These are phyloP conservation scores for Colostygia pectinataria DNA, from an alignment of 2,888 invertebrate species.

Conservation along the genomic window DNA sequence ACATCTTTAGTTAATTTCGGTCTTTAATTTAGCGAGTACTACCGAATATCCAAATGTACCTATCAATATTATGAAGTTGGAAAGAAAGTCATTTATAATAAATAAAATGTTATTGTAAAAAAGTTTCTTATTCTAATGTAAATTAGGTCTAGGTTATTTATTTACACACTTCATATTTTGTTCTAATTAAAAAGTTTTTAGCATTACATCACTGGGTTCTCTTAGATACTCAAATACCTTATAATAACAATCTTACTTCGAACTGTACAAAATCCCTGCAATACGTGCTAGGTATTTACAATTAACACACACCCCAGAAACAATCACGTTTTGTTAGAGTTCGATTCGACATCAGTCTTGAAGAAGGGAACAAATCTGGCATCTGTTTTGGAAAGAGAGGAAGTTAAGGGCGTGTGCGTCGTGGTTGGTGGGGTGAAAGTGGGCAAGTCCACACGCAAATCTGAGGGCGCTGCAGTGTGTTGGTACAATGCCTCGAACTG, in stretches of 20 bases:
- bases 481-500: constrained; percentile 77
- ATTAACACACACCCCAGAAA: constrained; percentile 15
- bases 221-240: background rate
- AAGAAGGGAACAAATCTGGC: constrained; percentile 61
- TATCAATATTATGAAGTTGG: constrained; percentile 25
- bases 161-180: constrained; percentile 63
- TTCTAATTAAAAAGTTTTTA: constrained; percentile 35
- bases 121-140: constrained; percentile 59
- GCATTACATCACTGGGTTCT: constrained; percentile 29
- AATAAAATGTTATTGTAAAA: constrained; percentile 75
- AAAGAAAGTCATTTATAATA: constrained; percentile 58
- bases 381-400: constrained; percentile 41
- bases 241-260: constrained; percentile 14
- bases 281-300: constrained; percentile 31
- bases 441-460: constrained; percentile 81
- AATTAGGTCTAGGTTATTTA: constrained; percentile 50
- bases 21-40: constrained; percentile 39
- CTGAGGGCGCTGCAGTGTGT: constrained; percentile 64
- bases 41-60: constrained; percentile 36
- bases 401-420: constrained; percentile 42
- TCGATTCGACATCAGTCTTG: constrained; percentile 40
- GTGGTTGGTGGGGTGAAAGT: constrained; percentile 79
- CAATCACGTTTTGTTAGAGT: constrained; percentile 35
- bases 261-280: constrained; percentile 30
- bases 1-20: no score